These are phyloP conservation scores for Pandion haliaetus DNA, from an alignment of 2,113 vertebrate species.

Conservation along the genomic window DNA sequence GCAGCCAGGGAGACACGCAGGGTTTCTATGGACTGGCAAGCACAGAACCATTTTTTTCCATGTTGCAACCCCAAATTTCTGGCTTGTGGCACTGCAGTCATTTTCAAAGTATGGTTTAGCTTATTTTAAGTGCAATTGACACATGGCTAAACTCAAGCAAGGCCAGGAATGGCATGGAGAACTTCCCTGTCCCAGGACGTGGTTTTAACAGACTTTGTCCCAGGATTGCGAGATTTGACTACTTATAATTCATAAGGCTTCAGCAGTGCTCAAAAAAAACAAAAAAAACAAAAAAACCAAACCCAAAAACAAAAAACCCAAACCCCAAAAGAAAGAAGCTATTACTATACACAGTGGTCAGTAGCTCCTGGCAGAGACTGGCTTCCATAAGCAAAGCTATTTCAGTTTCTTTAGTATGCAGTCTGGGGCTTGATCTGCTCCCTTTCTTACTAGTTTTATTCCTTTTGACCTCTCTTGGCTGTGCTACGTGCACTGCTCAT, in stretches of 20 bases:
- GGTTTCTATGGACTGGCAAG: background rate
- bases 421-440: background rate
- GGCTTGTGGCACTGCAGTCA: background rate
- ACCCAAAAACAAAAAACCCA: too few relatives aligned
- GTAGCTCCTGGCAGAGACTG: background rate
- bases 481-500: background rate
- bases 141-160: background rate
- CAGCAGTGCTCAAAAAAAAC: background rate
- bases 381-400: background rate
- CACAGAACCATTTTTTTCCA: background rate
- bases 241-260: background rate
- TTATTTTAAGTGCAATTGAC: constrained; percentile 40
- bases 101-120: constrained; percentile 1
- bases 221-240: background rate
- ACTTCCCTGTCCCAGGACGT: background rate
- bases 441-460: background rate
- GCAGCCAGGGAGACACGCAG: background rate
- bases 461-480: background rate
- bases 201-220: background rate
- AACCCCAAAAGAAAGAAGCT: background rate
- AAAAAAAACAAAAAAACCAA: too few relatives aligned
- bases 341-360: background rate
- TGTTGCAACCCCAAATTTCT: constrained; percentile 15
- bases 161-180: background rate
- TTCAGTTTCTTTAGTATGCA: background rate